Percentiles rank a stretch among this genome's conserved stretches.
Conservation (phyloP, 2,113 vertebrate genomes). For the Myanophis thanlyinensis region DNA sequence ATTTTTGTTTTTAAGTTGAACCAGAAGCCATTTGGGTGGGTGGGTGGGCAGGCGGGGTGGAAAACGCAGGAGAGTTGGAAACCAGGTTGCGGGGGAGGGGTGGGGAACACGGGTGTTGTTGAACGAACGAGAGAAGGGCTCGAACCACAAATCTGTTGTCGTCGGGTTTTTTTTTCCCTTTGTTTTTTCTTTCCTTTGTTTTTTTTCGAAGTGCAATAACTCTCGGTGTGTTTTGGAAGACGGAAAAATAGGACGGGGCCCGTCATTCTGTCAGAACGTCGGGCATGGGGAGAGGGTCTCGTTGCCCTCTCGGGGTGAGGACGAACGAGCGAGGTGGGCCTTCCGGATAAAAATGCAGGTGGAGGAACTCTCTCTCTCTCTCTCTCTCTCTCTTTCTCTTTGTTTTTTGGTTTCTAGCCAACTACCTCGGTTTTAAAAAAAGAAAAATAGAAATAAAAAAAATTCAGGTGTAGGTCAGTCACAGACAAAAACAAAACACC, state of each 20-base stretch:
- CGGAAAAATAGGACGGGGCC: slow-evolving; percentile 48
- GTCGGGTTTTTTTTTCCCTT: no score
- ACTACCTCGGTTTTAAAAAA: slow-evolving; percentile 73
- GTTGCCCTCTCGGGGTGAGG: not conserved
- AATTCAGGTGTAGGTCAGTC: slow-evolving; percentile 78
- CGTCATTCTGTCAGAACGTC: slow-evolving; percentile 36
- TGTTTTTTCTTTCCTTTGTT: not conserved
- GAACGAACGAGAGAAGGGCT: slow-evolving; percentile 24
- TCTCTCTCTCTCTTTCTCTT: not conserved
- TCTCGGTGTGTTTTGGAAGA: slow-evolving; percentile 70
- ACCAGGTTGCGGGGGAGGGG: not conserved
- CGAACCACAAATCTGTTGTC: slow-evolving; percentile 67
- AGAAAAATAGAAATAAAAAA: slow-evolving; percentile 45
- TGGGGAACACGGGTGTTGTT: not conserved
- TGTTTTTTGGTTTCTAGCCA: slow-evolving; percentile 71
- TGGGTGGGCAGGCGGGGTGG: not conserved
- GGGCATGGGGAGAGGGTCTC: not conserved
- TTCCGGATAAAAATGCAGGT: slow-evolving; percentile 41
- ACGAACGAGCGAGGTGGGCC: slow-evolving; percentile 26
- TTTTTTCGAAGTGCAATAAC: slow-evolving; percentile 78
- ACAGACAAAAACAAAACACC: not conserved
- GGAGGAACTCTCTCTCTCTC: slow-evolving; percentile 41
- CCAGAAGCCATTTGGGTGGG: slow-evolving; percentile 73
- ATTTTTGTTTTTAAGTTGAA: slow-evolving; percentile 47
- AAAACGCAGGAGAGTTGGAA: not conserved